Conservation (phyloP, 1,140 invertebrate species). For the Vollenhovia emeryi region DNA sequence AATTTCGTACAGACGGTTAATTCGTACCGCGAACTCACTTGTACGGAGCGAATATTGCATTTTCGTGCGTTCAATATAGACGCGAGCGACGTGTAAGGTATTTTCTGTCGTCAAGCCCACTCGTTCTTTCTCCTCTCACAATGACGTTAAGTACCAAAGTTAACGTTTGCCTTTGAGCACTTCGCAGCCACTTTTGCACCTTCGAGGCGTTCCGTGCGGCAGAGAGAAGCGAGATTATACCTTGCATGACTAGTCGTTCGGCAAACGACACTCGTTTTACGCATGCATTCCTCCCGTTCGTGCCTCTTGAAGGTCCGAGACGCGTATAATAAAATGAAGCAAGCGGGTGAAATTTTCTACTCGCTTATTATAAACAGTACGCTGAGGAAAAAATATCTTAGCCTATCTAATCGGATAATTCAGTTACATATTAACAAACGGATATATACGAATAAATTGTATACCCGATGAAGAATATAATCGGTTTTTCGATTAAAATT, state of each 20-base stretch:
- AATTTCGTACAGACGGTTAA: conserved; percentile 26
- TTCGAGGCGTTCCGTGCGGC: not conserved
- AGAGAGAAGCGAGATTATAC: conserved; percentile 23
- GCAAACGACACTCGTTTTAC: conserved; percentile 46
- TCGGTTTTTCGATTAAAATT: too few relatives aligned
- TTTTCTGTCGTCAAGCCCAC: not conserved
- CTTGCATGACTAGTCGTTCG: conserved; percentile 60
- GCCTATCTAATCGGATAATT: too few relatives aligned
- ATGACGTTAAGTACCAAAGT: conserved; percentile 39
- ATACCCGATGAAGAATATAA: too few relatives aligned
- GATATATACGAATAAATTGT: too few relatives aligned
- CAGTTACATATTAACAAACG: too few relatives aligned
- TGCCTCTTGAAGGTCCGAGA: conserved; percentile 15
- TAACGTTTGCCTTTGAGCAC: conserved; percentile 45
- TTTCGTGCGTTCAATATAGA: not conserved
- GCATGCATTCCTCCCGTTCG: conserved; percentile 5
- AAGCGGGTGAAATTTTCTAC: not conserved
- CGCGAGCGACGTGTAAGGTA: not conserved
- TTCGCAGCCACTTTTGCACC: conserved; percentile 9
- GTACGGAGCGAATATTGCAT: not conserved
- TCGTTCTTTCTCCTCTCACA: conserved; percentile 19
- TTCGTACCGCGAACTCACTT: not conserved
- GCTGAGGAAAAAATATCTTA: too few relatives aligned
- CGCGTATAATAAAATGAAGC: not conserved
- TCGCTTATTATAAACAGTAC: conserved; percentile 34